Evolutionary conservation across 1,140 invertebrate genomes (phyloP).

Genomic region (Zaprionus taronus): DNA sequence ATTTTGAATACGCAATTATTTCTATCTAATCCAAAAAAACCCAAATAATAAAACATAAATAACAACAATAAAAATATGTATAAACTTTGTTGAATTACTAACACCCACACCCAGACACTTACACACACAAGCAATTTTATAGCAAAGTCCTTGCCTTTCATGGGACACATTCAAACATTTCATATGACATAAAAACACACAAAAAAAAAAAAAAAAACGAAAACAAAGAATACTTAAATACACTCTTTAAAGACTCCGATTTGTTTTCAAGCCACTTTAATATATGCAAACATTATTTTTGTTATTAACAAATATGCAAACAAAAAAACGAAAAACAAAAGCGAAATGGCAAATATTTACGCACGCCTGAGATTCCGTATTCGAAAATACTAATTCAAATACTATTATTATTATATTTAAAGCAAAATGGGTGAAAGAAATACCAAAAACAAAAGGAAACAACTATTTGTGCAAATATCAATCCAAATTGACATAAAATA

Average conservation of each 20-base stretch:
- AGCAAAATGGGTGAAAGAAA: conserved; percentile 52
- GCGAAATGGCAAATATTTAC: conserved; percentile 35
- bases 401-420: conserved; percentile 47
- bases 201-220: conserved; percentile 28
- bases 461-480: conserved; percentile 73
- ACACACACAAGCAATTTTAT: conserved; percentile 51
- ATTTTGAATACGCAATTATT: conserved; percentile 48
- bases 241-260: conserved; percentile 58
- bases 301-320: conserved; percentile 51
- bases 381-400: conserved; percentile 56
- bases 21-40: conserved; percentile 47
- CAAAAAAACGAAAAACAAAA: conserved; percentile 19
- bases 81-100: conserved; percentile 45
- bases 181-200: conserved; percentile 14
- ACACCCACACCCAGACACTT: conserved; percentile 11
- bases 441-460: conserved; percentile 36
- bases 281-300: conserved; percentile 55
- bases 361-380: conserved; percentile 69
- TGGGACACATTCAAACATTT: conserved; percentile 34
- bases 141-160: conserved; percentile 41
- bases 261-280: conserved; percentile 65
- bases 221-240: conserved; percentile 57
- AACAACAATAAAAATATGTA: conserved; percentile 46
- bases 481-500: conserved; percentile 73
- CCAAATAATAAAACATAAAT: conserved; percentile 35